These are phyloP conservation scores for Chymomyza caudatula DNA, from an alignment of 2,888 invertebrate species.

Conservation along the genomic window DNA sequence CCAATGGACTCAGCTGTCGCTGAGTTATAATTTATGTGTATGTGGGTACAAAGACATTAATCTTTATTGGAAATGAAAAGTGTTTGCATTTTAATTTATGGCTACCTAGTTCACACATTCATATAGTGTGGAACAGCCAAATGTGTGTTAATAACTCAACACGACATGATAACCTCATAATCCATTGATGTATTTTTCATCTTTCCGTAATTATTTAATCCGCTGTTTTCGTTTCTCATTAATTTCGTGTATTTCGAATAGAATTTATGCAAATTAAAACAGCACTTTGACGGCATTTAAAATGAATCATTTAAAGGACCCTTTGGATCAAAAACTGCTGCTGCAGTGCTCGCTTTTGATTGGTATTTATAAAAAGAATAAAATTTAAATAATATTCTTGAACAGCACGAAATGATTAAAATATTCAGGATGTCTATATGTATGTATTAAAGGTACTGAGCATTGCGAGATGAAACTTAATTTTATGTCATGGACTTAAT, in stretches of 20 bases:
- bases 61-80: constrained; percentile 70
- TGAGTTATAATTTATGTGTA: constrained; percentile 66
- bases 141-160: not conserved
- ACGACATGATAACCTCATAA: not conserved
- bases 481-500: no score
- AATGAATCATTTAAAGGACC: not conserved
- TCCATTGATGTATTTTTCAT: not conserved
- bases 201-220: not conserved
- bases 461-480: no score
- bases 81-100: constrained; percentile 31
- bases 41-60: constrained; percentile 65
- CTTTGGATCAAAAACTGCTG: not conserved
- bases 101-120: constrained; percentile 43
- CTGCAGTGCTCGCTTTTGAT: not conserved
- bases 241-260: no score
- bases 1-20: no score
- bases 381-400: not conserved
- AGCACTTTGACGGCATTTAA: constrained; percentile 8
- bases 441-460: no score
- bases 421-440: no score
- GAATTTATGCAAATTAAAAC: constrained; percentile 4
- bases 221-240: not conserved
- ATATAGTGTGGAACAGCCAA: not conserved
- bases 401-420: no score
- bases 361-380: not conserved